Conservation (phyloP, 2,888 invertebrate species). For the Caenorhabditis parvicauda region DNA sequence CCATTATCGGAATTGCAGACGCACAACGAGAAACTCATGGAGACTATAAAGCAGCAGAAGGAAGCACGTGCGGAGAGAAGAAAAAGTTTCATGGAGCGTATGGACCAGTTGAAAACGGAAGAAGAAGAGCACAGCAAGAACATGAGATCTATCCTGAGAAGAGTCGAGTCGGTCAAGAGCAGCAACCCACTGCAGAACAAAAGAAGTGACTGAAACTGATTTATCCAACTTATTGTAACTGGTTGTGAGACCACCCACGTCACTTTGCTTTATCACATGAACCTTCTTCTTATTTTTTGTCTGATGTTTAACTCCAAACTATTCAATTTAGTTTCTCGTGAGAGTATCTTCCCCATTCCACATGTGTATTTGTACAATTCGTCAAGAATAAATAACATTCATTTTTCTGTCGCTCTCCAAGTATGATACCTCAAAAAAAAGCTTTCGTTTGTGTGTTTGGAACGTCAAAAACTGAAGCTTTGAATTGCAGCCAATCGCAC, state of each 20-base stretch:
- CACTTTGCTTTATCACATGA: neutral
- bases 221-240: slow-evolving; percentile 17
- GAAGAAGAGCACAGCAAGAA: slow-evolving; percentile 60
- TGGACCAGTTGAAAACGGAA: slow-evolving; percentile 48
- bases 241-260: neutral
- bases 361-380: neutral
- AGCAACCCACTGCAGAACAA: slow-evolving; percentile 11
- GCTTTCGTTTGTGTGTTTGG: no score
- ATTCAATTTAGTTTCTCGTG: neutral
- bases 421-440: no score
- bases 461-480: no score
- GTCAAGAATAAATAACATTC: no score
- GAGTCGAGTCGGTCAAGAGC: slow-evolving; percentile 39
- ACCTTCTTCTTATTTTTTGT: no score
- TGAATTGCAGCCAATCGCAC: no score
- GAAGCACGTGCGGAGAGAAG: slow-evolving; percentile 59
- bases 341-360: neutral
- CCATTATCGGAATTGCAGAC: slow-evolving; percentile 38
- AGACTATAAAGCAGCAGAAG: slow-evolving; percentile 55
- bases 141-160: slow-evolving; percentile 43
- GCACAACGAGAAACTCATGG: slow-evolving; percentile 56
- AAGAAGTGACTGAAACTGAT: neutral
- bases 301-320: no score
- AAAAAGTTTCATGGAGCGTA: slow-evolving; percentile 46
- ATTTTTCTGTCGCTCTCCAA: no score